phyloP scores from a whole-genome alignment of 2,888 invertebrate genomes.

The Cerceris ruficornis region DNA sequence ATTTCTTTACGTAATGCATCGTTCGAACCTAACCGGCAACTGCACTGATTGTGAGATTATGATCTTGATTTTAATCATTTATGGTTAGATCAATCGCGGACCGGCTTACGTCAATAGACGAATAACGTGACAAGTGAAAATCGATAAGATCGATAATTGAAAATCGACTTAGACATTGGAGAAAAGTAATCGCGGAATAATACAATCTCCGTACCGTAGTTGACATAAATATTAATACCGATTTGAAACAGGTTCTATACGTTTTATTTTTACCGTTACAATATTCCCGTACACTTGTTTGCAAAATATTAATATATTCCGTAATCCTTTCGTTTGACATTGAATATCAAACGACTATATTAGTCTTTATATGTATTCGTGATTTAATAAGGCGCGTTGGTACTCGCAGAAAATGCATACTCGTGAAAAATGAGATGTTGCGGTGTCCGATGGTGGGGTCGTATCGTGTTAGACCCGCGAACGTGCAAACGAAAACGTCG shows the following conservation, averaged over 20 bases:
- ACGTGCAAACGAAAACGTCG: slow-evolving; percentile 23
- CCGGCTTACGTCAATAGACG: slow-evolving; percentile 7
- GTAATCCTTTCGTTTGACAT: background rate
- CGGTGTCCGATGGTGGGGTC: slow-evolving; percentile 35
- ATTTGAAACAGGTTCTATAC: no score
- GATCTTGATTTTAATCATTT: slow-evolving; percentile 32
- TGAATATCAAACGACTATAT: background rate
- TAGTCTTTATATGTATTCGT: background rate
- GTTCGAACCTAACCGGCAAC: no score
- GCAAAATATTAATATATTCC: background rate
- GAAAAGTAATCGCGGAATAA: background rate
- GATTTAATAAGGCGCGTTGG: slow-evolving; percentile 18
- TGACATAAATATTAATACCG: no score
- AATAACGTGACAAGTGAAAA: slow-evolving; percentile 4
- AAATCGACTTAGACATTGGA: slow-evolving; percentile 17
- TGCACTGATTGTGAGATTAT: slow-evolving; percentile 1
- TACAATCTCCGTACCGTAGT: no score
- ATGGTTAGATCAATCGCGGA: slow-evolving; percentile 22
- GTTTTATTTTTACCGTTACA: no score
- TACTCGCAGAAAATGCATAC: slow-evolving; percentile 50
- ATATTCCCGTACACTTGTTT: no score
- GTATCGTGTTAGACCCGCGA: slow-evolving; percentile 39
- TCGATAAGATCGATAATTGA: slow-evolving; percentile 18
- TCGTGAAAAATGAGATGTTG: slow-evolving; percentile 64
- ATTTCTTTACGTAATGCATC: no score